A percentile compares a stretch with the other conserved stretches of the same genome.
These are phyloP conservation scores for Clostera curtula DNA, from an alignment of 2,888 invertebrate genomes.

Conservation along the genomic window DNA sequence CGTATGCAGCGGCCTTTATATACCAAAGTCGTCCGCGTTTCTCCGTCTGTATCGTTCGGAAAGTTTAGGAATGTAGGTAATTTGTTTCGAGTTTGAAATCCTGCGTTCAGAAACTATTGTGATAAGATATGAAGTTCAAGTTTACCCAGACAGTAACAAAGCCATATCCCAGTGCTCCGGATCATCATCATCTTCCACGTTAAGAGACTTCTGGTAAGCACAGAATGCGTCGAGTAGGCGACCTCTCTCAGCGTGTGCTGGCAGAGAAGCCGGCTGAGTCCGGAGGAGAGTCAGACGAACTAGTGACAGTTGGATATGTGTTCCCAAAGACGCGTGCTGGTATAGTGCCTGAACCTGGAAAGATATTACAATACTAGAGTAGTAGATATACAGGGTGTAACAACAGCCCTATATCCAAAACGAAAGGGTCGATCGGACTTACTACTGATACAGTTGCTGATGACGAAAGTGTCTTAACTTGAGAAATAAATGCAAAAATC, in stretches of 20 bases:
- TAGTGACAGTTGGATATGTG: slow-evolving; percentile 78
- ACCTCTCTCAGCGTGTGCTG: slow-evolving; percentile 79
- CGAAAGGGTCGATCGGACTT: too few species aligned
- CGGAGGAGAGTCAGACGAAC: slow-evolving; percentile 82
- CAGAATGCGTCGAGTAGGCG: slow-evolving; percentile 84
- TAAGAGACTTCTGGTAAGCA: slow-evolving; percentile 78
- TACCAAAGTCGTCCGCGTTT: too few species aligned
- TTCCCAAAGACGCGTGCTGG: slow-evolving; percentile 82
- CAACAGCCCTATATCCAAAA: too few species aligned
- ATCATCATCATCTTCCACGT: slow-evolving; percentile 79
- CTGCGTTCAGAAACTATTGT: too few species aligned
- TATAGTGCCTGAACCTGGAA: slow-evolving; percentile 84
- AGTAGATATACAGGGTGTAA: background rate
- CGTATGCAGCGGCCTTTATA: too few species aligned
- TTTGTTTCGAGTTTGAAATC: too few species aligned
- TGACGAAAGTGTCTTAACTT: too few species aligned
- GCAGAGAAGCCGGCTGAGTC: slow-evolving; percentile 76
- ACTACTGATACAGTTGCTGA: too few species aligned
- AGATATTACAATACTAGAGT: background rate
- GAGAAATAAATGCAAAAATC: too few species aligned
- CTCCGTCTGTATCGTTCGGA: too few species aligned
- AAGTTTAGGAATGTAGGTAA: too few species aligned
- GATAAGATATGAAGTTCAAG: too few species aligned
- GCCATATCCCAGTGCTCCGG: slow-evolving; percentile 89
- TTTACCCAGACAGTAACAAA: slow-evolving; percentile 82